Evolutionary conservation across 2,888 invertebrate species (phyloP).

Genomic region (Tenthredo mesomela): DNA sequence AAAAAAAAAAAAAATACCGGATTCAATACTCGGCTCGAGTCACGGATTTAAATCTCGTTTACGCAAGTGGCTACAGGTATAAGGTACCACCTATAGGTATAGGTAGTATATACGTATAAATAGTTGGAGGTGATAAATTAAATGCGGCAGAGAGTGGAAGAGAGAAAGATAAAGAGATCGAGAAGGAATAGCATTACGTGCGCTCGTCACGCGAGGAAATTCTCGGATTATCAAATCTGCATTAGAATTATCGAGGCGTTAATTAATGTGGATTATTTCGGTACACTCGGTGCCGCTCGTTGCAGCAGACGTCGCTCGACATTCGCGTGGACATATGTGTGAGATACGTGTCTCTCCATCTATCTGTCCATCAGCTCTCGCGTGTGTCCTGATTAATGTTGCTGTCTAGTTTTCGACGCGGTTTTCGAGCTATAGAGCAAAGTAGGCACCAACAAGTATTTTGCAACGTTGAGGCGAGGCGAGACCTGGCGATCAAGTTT

Average conservation of each 20-base stretch:
- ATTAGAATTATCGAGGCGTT: not conserved
- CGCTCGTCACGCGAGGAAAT: conserved; percentile 7
- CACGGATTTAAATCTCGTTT: not conserved
- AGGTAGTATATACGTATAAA: not conserved
- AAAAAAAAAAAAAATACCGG: not conserved
- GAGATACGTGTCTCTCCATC: not conserved
- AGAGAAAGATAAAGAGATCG: not conserved
- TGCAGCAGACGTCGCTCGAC: not conserved
- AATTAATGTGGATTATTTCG: not conserved
- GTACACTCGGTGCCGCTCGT: not conserved
- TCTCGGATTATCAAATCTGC: not conserved
- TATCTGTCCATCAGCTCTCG: not conserved
- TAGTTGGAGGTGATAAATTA: not conserved
- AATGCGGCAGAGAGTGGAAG: not conserved
- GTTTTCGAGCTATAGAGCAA: too few relatives aligned
- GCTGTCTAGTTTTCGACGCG: not conserved
- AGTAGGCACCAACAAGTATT: not conserved
- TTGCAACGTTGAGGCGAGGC: not conserved
- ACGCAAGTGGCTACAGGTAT: not conserved
- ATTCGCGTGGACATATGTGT: not conserved
- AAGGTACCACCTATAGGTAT: not conserved
- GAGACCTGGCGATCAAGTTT: not conserved
- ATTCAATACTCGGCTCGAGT: conserved; percentile 17
- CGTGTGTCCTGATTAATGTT: not conserved
- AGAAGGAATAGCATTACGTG: not conserved